Conservation (phyloP, 1,140 invertebrate genomes). For the Philaenus spumarius region DNA sequence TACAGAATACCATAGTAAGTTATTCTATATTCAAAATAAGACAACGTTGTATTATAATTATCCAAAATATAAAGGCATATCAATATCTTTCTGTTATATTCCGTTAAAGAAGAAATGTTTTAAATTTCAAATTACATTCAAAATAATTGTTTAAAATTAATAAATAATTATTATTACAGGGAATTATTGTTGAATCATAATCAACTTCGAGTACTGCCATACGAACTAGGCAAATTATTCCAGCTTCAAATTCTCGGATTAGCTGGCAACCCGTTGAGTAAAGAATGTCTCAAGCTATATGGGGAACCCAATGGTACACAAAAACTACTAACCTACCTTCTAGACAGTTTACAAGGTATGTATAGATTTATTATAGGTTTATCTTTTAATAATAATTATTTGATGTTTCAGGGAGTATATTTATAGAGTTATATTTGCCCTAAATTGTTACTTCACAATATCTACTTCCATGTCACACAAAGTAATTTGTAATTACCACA, state of each 20-base stretch:
- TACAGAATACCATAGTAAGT: too few species aligned
- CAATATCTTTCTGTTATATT: too few species aligned
- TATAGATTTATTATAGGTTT: not conserved
- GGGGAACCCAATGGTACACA: slow-evolving; percentile 88
- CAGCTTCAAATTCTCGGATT: slow-evolving; percentile 86
- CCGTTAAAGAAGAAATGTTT: too few species aligned
- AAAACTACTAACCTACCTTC: slow-evolving; percentile 87
- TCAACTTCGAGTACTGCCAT: slow-evolving; percentile 85
- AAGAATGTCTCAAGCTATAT: slow-evolving; percentile 87
- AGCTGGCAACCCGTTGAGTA: slow-evolving; percentile 88
- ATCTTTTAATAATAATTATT: not conserved
- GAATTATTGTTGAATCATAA: slow-evolving; percentile 94
- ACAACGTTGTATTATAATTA: too few species aligned
- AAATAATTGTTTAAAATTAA: too few species aligned
- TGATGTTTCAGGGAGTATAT: not conserved
- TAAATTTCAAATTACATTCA: too few species aligned
- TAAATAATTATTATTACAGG: slow-evolving; percentile 51
- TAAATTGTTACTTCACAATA: too few species aligned
- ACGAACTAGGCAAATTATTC: slow-evolving; percentile 96
- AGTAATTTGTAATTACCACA: too few species aligned
- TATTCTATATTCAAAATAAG: too few species aligned
- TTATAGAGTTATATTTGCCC: not conserved
- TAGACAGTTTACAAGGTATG: slow-evolving; percentile 89
- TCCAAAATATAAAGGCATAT: too few species aligned
- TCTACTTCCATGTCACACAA: too few species aligned